Evolutionary conservation across 1,140 invertebrate genomes (phyloP).

Genomic region (Heliconius melpomene): DNA sequence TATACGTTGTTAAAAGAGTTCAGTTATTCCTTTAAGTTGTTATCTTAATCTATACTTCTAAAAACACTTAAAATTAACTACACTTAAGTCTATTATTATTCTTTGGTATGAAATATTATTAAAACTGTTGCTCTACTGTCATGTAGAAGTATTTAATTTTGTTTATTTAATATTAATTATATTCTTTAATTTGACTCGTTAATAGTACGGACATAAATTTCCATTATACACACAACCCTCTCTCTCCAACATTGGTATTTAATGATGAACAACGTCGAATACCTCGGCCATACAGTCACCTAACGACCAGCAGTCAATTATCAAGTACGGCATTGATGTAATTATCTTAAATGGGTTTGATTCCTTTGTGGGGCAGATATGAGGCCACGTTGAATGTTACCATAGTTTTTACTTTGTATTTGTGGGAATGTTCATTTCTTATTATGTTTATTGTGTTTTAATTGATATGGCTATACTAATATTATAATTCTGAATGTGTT

Average conservation of each 20-base stretch:
- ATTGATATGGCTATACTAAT: neutral
- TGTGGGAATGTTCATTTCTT: neutral
- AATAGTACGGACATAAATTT: neutral
- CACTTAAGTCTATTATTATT: too few relatives aligned
- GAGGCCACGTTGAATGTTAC: neutral
- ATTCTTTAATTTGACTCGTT: too few relatives aligned
- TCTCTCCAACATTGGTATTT: neutral
- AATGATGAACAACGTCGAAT: neutral
- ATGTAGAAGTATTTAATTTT: too few relatives aligned
- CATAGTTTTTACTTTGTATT: neutral
- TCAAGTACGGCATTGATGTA: slow-evolving; percentile 13
- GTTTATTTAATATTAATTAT: too few relatives aligned
- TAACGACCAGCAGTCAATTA: slow-evolving; percentile 12
- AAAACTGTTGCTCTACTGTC: too few relatives aligned
- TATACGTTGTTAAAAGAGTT: too few relatives aligned
- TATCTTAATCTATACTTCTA: too few relatives aligned
- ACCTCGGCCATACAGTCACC: neutral
- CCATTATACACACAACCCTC: neutral
- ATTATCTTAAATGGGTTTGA: slow-evolving; percentile 22
- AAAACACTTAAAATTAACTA: too few relatives aligned
- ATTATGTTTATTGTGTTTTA: neutral
- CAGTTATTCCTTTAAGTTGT: too few relatives aligned
- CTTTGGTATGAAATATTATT: too few relatives aligned
- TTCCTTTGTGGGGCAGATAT: slow-evolving; percentile 14
- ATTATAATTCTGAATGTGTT: too few relatives aligned